Evolutionary conservation across 1,140 invertebrate species (phyloP).

Genomic region (Drosophila sp.): DNA sequence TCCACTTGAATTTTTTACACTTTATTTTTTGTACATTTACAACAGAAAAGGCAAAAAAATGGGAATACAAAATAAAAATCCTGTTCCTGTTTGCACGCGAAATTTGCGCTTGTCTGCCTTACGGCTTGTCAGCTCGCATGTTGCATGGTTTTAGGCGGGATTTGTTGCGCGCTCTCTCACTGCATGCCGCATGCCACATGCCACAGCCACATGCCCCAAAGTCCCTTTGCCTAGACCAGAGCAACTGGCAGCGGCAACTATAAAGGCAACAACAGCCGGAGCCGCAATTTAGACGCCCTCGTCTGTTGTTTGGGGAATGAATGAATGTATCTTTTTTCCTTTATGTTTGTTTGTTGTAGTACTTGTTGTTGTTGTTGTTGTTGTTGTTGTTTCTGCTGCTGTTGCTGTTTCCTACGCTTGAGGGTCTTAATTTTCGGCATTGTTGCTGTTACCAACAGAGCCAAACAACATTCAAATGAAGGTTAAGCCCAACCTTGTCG

Average conservation of each 20-base stretch:
- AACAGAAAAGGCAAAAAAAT: constrained; percentile 24
- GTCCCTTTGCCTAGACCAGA: neutral
- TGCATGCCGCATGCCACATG: constrained; percentile 25
- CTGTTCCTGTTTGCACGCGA: constrained; percentile 75
- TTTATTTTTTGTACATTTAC: constrained; percentile 79
- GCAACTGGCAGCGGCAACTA: constrained; percentile 55
- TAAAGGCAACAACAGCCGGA: constrained; percentile 67
- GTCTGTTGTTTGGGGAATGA: constrained; percentile 9
- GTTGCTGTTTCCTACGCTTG: constrained; percentile 38
- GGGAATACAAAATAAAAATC: constrained; percentile 39
- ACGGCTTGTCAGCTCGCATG: constrained; percentile 82
- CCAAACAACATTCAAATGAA: constrained; percentile 29
- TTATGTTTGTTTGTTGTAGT: constrained; percentile 7
- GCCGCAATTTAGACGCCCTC: constrained; percentile 70
- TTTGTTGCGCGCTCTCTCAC: constrained; percentile 62
- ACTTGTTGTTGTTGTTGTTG: constrained; percentile 18
- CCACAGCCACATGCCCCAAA: neutral
- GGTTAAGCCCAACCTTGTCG: constrained; percentile 52
- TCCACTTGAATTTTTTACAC: constrained; percentile 83
- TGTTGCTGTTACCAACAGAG: constrained; percentile 54
- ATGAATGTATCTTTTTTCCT: constrained; percentile 45
- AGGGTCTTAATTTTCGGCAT: constrained; percentile 77
- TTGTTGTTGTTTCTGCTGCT: constrained; percentile 13
- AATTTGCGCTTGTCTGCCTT: constrained; percentile 82
- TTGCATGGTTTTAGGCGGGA: constrained; percentile 82